Evolutionary conservation across 2,888 invertebrate genomes (phyloP), one percentile per base, ranked within the genome.

Genomic region (Quadroppia sp.): DNA sequence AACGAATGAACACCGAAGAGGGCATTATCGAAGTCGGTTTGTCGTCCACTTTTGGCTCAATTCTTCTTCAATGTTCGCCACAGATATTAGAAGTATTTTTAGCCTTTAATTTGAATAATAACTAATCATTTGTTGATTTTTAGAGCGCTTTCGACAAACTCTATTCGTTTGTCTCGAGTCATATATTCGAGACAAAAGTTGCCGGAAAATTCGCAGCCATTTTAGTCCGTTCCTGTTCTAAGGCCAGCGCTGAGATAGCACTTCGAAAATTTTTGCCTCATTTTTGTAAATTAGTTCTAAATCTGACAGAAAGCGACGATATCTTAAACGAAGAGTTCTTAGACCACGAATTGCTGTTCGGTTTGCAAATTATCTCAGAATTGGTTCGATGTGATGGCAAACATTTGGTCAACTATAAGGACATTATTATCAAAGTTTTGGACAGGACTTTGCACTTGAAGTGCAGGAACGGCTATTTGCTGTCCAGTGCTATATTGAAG

Each of bases 161-260:
- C 42, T 88, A 88, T 77, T 83, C 87, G 13, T 94, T 91, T 81
- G 80, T 85, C 0, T 88, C 87, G 0, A 87, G 87, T 72, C 87
- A 88, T 36, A 88, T 91, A n/a, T 87, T 91, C 78, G 94, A 94
- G 81, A 89, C 89, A 0, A 89, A 89, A 79, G 90, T 94, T 0
- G 89, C 92, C 0, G 94, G 93, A 0, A 88, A 71, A 23, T 87
- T 91, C 81, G 87, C 91, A 0, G 91, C 90, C 0, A 87, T 88
- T 13, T 83, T 94, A 75, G 87, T 90, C 76, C 86, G 88, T 74
- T 82, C 85, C 42, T 85, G 84, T 74, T 82, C 84, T 48, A 84
- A 83, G 69, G 42, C 69, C 23, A 87, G 90, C 79, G 86, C 91
- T 0, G 86, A 87, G 74, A 85, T 88, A 71, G 89, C 90, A 0